Evolutionary conservation across 2,113 vertebrate genomes (phyloP).

Genomic region (Perca fluviatilis): DNA sequence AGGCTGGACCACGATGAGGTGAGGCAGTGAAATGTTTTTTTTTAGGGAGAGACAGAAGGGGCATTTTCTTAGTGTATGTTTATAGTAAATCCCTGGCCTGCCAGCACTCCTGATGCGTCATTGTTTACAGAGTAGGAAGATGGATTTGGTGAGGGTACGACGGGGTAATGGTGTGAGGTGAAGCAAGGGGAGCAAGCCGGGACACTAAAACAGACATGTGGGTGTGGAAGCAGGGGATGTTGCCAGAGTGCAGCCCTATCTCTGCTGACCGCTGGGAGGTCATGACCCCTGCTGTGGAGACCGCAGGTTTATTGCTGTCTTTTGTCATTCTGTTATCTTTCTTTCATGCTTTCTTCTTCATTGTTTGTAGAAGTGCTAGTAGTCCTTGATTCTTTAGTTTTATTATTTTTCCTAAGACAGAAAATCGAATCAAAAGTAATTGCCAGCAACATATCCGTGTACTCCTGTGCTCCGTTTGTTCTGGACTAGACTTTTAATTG

Average conservation of each 20-base stretch:
- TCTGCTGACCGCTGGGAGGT: constrained; percentile 40
- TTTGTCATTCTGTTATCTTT: constrained; percentile 34
- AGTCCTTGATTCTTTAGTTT: not conserved
- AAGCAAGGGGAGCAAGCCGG: constrained; percentile 41
- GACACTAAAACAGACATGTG: constrained; percentile 33
- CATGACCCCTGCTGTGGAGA: constrained; percentile 25
- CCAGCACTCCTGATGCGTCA: constrained; percentile 40
- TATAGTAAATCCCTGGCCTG: constrained; percentile 46
- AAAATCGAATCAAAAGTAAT: not conserved
- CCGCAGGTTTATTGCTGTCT: constrained; percentile 33
- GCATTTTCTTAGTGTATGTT: constrained; percentile 56
- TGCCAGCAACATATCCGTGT: not conserved
- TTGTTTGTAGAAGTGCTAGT: not conserved
- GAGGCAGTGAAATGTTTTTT: constrained; percentile 31
- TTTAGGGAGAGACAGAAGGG: constrained; percentile 20
- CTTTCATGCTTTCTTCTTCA: not conserved
- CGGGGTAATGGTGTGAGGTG: constrained; percentile 46
- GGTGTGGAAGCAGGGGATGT: constrained; percentile 14
- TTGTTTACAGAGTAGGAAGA: constrained; percentile 69
- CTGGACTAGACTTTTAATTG: too few species aligned
- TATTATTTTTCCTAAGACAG: not conserved
- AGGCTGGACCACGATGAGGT: constrained; percentile 25
- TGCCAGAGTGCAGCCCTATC: not conserved
- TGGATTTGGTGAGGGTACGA: constrained; percentile 25
- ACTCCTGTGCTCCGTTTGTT: too few species aligned